A percentile compares a stretch with the other conserved stretches of the same genome.
Conservation (phyloP, 2,888 invertebrate species). For the Drosophila quinaria region DNA sequence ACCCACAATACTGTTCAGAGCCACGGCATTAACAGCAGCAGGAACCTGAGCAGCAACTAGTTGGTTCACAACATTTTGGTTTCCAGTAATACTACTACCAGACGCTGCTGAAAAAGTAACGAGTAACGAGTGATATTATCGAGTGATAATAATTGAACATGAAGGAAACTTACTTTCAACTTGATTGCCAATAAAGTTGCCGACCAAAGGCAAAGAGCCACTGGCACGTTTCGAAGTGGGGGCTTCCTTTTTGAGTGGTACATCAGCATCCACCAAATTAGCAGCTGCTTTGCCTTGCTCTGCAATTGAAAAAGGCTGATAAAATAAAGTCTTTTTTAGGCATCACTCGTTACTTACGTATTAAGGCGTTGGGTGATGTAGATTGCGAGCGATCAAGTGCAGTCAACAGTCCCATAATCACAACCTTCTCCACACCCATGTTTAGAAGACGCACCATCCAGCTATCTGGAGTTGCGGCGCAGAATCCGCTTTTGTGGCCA, state of each 20-base stretch:
- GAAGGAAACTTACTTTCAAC: slow-evolving; percentile 15
- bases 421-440: slow-evolving; percentile 62
- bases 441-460: slow-evolving; percentile 68
- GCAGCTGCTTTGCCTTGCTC: slow-evolving; percentile 32
- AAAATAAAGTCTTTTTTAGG: too few relatives aligned
- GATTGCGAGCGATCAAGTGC: slow-evolving; percentile 52
- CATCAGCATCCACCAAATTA: slow-evolving; percentile 37
- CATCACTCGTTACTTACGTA: slow-evolving; percentile 26
- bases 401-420: slow-evolving; percentile 61
- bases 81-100: slow-evolving; percentile 16
- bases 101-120: neutral
- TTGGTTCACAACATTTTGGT: neutral
- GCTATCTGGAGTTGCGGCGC: slow-evolving; percentile 55
- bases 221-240: slow-evolving; percentile 48
- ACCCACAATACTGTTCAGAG: slow-evolving; percentile 15
- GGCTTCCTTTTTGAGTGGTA: slow-evolving; percentile 22
- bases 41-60: slow-evolving; percentile 22
- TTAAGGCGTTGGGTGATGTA: neutral
- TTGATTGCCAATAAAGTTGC: slow-evolving; percentile 20
- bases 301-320: slow-evolving; percentile 2
- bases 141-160: fast-evolving
- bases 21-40: neutral
- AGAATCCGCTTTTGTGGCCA: slow-evolving; percentile 61
- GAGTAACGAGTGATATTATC: neutral
- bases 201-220: slow-evolving; percentile 20